Evolutionary conservation across 2,888 invertebrate species (phyloP), one percentile per base, ranked within the genome.

Genomic region (Saturnia pavonia): DNA sequence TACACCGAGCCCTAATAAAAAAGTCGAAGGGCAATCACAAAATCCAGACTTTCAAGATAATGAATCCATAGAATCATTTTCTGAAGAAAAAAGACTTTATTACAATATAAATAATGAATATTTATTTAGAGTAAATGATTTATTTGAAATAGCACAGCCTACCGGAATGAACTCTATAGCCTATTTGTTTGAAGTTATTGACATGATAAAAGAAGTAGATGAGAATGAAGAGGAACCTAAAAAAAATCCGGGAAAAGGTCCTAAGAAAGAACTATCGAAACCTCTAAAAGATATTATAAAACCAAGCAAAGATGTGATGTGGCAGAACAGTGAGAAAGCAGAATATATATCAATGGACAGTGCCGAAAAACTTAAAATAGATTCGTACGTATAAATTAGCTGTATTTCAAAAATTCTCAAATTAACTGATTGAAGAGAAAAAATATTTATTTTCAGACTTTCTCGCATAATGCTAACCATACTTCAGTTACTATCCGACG

Each of bases 121-220:
- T 75, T 69, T 72, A 8, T 79, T 76, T 42, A 82, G 67, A 77
- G 77, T 88, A 1, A 81, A 78, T 51, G 85, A 88, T 72, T 66
- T 80, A 45, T 83, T 83, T 74, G 72, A 73, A 63, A 67, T 65
- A 14, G 74, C 78, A 1, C 48, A 70, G 34, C 68, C 74, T 40
- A 74, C 22, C 70, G 70, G 67, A 42, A 14, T 72, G 7, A 78
- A 45, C 73, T 75, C 79, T n/a, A 69, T 79, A 72, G 74, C 81
- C 11, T 90, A 89, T 70, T 72, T 91, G 60, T 91, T 91, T 74
- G 83, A 87, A 72, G 75, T 88, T n/a, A 74, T 72, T 22, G 85
- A 91, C 73, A 89, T 91, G 84, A 70, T 78, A 40, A 80, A 76
- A 72, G 87, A 87, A 70, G 72, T 85, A 19, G 80, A 85, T 67